Base-by-base conservation (phyloP, 2,888 invertebrate species). In the Ochropleura leucogaster region DNA sequence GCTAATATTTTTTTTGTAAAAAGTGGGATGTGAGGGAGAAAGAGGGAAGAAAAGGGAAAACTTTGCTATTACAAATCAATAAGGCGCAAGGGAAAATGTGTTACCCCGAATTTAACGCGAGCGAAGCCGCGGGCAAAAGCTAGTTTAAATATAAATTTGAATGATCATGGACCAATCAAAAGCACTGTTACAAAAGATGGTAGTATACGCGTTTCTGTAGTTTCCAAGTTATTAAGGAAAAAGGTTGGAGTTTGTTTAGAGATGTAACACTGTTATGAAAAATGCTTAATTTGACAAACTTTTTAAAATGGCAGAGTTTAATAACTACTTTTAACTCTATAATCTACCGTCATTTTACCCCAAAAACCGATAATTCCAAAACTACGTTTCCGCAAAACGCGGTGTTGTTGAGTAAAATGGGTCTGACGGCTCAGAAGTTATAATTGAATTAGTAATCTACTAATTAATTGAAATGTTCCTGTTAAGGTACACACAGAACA, bases 401-500 rank as follows among this genome's bases (percentile, higher is more conserved):
- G 4, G 4, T 0, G 18, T 74, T 20, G 49, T 18, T 44, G 0
- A 55, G 12, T 10, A 30, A 40, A 42, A 59, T 40, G 12, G 16
- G 7, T 30, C 59, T 14, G 77, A 40, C 44, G 49, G 42, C 30
- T 30, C 16, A 60, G 7, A 62, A 62, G 62, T 62, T 55, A 4
- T 30, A 14, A 72, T 53, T 14, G 3, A 63, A 47, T 16, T 46
- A 42, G 10, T n/a, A 7, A 46, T 46, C 9, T 44, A 20, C 51
- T n/a, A 63, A 74, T 63, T 72, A 65, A 73, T 30, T 67, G n/a
- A 51, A 81, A 82, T 47, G 16, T 59, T 64, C 5, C 18, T 53
- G 57, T 79, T 49, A 0, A 42, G 7, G 9, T 60, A 49, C 42
- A 66, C 16, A 67, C 12, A 64, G 46, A 65, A 80, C 18, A 63